Percentiles rank a stretch among this genome's conserved stretches.
These are phyloP conservation scores for Aphis craccivora DNA, from an alignment of 1,140 invertebrate species.

Conservation along the genomic window DNA sequence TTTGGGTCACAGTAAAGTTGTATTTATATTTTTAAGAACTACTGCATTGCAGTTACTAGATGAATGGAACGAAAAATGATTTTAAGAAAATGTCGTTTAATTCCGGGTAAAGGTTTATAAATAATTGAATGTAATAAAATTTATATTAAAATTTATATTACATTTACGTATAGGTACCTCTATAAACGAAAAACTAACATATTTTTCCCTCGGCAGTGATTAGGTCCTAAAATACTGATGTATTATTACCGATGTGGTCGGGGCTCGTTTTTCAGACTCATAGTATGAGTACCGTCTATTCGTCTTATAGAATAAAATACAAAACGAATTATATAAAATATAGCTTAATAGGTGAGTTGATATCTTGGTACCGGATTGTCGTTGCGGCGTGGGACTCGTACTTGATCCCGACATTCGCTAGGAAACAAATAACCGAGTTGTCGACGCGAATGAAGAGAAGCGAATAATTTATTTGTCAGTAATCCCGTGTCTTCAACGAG, in stretches of 20 bases:
- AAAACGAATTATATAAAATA: not conserved
- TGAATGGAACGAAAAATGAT: not conserved
- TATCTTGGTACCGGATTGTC: not conserved
- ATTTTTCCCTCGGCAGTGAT: not conserved
- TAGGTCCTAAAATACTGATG: not conserved
- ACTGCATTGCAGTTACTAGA: not conserved
- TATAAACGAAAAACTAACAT: not conserved
- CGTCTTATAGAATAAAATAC: not conserved
- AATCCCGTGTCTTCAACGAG: not conserved
- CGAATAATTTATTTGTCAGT: not conserved
- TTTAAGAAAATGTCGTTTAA: not conserved
- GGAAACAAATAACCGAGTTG: conserved; percentile 1
- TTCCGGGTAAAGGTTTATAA: not conserved
- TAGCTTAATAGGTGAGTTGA: not conserved
- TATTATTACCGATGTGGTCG: not conserved
- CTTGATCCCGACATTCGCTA: not conserved
- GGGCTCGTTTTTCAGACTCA: no score
- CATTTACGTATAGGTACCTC: no score
- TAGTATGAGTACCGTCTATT: not conserved
- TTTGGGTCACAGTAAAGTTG: not conserved
- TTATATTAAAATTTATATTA: no score
- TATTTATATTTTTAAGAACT: not conserved
- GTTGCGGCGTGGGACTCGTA: not conserved
- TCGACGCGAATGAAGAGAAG: not conserved
- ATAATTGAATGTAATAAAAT: no score